A percentile compares a stretch with the other conserved stretches of the same genome.
These are phyloP conservation scores for Synodontis membranacea DNA, from an alignment of 2,113 vertebrate species.

Conservation along the genomic window DNA sequence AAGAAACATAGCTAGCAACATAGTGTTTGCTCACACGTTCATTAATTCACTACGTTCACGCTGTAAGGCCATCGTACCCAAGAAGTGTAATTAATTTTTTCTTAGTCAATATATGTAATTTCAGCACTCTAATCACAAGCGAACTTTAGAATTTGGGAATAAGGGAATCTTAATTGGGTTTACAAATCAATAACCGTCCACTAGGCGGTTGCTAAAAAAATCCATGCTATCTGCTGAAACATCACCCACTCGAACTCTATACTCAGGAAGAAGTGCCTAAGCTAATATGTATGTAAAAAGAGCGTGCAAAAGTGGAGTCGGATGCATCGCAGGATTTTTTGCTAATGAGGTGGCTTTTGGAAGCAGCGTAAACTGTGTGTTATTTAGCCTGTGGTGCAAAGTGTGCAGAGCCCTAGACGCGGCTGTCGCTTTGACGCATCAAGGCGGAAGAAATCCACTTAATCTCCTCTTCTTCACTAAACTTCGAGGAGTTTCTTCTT, in stretches of 20 bases:
- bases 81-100: not conserved
- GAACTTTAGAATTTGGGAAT: not conserved
- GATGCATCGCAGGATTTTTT: not conserved
- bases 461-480: constrained; percentile 37
- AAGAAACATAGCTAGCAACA: not conserved
- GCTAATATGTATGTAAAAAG: not conserved
- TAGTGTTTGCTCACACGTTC: not conserved
- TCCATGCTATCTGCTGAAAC: constrained; percentile 34
- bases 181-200: constrained; percentile 12
- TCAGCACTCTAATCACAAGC: not conserved
- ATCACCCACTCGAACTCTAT: not conserved
- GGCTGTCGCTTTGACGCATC: constrained; percentile 37
- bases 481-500: constrained; percentile 31
- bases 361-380: constrained; percentile 31
- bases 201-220: constrained; percentile 16
- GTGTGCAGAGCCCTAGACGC: constrained; percentile 20
- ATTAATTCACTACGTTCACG: not conserved
- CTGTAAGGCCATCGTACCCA: not conserved
- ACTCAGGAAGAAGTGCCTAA: constrained; percentile 17
- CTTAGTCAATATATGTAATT: constrained; percentile 1
- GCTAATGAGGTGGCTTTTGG: constrained; percentile 27
- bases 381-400: constrained; percentile 40
- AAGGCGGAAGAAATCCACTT: constrained; percentile 45
- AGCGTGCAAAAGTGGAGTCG: constrained; percentile 1
- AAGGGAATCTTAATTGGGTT: constrained; percentile 34